Percentiles rank a stretch among this genome's conserved stretches.
Conservation (phyloP, 2,888 invertebrate genomes). For the Agelastica alni region DNA sequence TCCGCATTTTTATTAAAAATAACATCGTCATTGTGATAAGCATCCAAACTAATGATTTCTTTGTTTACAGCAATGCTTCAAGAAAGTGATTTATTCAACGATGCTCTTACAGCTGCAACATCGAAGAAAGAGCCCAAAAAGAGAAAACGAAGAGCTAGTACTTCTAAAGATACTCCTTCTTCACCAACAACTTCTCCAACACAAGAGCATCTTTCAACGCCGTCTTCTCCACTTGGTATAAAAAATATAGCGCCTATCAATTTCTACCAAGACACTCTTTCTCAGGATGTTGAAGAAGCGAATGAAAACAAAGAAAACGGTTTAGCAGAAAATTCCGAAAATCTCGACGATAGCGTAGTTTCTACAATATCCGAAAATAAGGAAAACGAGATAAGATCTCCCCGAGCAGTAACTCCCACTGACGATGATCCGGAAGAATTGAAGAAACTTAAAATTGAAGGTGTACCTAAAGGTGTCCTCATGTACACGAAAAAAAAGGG, state of each 20-base stretch:
- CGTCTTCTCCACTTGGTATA: slow-evolving; percentile 50
- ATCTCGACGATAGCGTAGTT: slow-evolving; percentile 45
- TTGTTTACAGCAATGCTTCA: slow-evolving; percentile 70
- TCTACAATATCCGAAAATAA: slow-evolving; percentile 25
- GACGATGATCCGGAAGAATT: slow-evolving; percentile 50
- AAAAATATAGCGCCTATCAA: slow-evolving; percentile 65
- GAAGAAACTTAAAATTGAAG: slow-evolving; percentile 47
- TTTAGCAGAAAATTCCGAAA: slow-evolving; percentile 39
- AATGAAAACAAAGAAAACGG: slow-evolving; percentile 49
- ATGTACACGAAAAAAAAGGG: slow-evolving; percentile 75
- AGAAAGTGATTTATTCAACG: slow-evolving; percentile 94
- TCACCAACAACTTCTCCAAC: slow-evolving; percentile 46
- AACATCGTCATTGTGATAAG: too few relatives aligned
- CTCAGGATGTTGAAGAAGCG: slow-evolving; percentile 51
- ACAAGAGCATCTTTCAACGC: slow-evolving; percentile 43
- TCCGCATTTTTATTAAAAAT: background rate
- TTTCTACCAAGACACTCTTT: slow-evolving; percentile 90
- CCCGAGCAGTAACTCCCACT: slow-evolving; percentile 35
- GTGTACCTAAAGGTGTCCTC: slow-evolving; percentile 76
- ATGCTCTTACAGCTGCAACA: slow-evolving; percentile 81
- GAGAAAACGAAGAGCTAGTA: slow-evolving; percentile 73
- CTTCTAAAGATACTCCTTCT: slow-evolving; percentile 65
- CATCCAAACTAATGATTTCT: too few relatives aligned
- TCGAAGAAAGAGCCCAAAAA: slow-evolving; percentile 76
- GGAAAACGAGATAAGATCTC: slow-evolving; percentile 34